Percentiles rank a stretch among this genome's conserved stretches.
Evolutionary conservation across 2,113 vertebrate species (phyloP).

Genomic region (Sialia sialis): DNA sequence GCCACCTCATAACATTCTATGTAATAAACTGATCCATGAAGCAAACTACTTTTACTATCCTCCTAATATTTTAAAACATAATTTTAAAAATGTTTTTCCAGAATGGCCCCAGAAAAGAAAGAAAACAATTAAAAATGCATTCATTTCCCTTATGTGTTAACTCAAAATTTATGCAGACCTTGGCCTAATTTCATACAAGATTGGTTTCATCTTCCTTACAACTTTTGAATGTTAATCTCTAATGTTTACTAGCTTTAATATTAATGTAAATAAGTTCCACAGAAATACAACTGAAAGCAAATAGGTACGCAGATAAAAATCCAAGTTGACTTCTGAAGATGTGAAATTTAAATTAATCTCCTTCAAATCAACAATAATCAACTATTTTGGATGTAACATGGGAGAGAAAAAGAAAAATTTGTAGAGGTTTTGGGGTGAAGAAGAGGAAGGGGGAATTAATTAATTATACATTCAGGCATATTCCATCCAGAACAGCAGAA

Average conservation of each 20-base stretch:
- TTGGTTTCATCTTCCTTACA: constrained; percentile 39
- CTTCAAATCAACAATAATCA: neutral
- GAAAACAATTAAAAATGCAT: constrained; percentile 45
- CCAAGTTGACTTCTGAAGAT: neutral
- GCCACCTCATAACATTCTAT: neutral
- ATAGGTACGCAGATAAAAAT: neutral
- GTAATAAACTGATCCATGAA: neutral
- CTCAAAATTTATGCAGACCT: constrained; percentile 35
- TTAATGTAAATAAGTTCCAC: constrained; percentile 25
- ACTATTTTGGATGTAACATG: neutral
- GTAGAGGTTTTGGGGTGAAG: neutral
- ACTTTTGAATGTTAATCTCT: constrained; percentile 30
- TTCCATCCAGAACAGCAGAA: neutral
- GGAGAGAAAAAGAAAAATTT: neutral
- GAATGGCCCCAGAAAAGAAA: neutral
- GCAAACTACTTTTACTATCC: neutral
- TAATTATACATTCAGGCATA: neutral
- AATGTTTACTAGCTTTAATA: constrained; percentile 30
- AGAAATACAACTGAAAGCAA: neutral
- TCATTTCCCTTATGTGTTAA: constrained; percentile 25
- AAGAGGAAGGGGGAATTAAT: neutral
- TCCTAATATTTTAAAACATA: neutral
- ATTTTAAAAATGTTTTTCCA: neutral
- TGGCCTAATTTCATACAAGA: constrained; percentile 66
- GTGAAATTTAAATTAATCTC: neutral